Evolutionary conservation across 2,888 invertebrate species (phyloP).

Genomic region (Cantharis rustica): DNA sequence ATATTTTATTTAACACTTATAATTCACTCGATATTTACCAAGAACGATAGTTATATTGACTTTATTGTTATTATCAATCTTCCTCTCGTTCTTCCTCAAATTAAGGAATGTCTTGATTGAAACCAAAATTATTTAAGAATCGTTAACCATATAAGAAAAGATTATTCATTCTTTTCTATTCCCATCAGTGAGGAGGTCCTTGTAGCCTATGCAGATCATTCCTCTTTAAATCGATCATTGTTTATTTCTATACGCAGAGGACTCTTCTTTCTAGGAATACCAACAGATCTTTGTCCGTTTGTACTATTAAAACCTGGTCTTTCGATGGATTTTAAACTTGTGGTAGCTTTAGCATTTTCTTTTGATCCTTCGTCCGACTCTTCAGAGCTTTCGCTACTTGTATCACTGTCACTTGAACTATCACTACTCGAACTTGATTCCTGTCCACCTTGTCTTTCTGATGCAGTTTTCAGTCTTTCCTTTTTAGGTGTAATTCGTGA

Average conservation of each 20-base stretch:
- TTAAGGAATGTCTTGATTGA: not conserved
- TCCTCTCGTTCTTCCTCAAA: not conserved
- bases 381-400: constrained; percentile 26
- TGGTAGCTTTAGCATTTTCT: constrained; percentile 6
- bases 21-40: not conserved
- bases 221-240: constrained; percentile 46
- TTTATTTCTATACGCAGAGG: constrained; percentile 51
- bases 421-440: constrained; percentile 31
- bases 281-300: constrained; percentile 24
- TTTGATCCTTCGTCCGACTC: constrained; percentile 29
- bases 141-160: not conserved
- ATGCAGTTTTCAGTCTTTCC: constrained; percentile 35
- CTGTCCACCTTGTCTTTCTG: constrained; percentile 30
- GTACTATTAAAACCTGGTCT: constrained; percentile 44
- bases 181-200: not conserved
- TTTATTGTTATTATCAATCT: not conserved
- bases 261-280: constrained; percentile 42
- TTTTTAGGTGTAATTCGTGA: constrained; percentile 40
- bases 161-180: not conserved
- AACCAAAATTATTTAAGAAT: not conserved
- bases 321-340: not conserved
- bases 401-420: constrained; percentile 24
- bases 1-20: not conserved
- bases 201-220: not conserved
- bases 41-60: not conserved